These are phyloP conservation scores for Adineta ricciae DNA, from an alignment of 2,888 invertebrate genomes.

Conservation along the genomic window DNA sequence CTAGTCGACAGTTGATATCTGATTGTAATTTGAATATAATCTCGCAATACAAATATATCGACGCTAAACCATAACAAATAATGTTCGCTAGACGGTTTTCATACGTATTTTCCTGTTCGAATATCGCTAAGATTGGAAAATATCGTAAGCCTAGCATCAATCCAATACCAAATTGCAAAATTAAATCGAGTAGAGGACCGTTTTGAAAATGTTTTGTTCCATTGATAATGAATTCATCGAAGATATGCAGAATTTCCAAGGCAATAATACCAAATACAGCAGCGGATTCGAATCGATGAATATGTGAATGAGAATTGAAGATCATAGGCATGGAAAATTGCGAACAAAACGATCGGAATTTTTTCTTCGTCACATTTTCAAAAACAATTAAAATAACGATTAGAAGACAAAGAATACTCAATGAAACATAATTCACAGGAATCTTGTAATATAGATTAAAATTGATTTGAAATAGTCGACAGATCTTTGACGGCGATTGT, in stretches of 20 bases:
- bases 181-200: conserved; percentile 3
- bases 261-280: conserved; percentile 18
- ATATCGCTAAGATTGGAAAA: background rate
- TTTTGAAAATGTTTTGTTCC: background rate
- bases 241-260: conserved; percentile 8
- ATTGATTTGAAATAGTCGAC: background rate
- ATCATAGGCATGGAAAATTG: background rate
- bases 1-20: background rate
- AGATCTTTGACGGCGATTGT: background rate
- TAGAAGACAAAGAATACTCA: background rate
- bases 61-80: background rate
- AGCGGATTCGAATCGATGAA: conserved; percentile 19
- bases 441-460: conserved; percentile 2
- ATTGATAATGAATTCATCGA: conserved; percentile 22
- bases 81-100: conserved; percentile 2
- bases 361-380: background rate
- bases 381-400: background rate
- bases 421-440: background rate
- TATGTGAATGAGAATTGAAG: conserved; percentile 1
- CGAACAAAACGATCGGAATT: background rate
- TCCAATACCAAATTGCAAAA: conserved; percentile 2
- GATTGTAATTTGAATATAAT: conserved; percentile 4
- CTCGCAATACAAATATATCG: background rate
- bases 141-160: conserved; percentile 17
- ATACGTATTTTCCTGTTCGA: conserved; percentile 1